Evolutionary conservation across 2,888 invertebrate genomes (phyloP), one percentile per base, ranked within the genome.

Genomic region (Scelioninae gen. 1): DNA sequence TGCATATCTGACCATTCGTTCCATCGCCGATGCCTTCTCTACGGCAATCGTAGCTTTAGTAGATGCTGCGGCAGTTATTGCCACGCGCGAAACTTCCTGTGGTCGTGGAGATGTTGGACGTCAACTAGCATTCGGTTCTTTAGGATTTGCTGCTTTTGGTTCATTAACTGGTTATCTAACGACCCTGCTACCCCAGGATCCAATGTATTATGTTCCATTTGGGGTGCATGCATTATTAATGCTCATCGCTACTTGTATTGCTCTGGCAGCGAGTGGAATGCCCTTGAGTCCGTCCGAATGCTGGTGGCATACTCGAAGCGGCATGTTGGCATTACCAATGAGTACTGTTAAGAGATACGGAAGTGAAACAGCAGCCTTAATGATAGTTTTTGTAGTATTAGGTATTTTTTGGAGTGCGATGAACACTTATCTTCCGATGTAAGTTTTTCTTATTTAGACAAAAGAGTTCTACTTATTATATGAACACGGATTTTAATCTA

Each of bases 301-400:
- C 96, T 96, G 96, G 96, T 96, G 96, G 96, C 96, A 96, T 89
- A 96, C 96, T 1, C 94, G 95, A 87, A 95, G 95, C 9, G 96
- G 96, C 45, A 94, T 95, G 92, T 89, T 96, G 74, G 95, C 96
- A 9, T 93, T 96, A 89, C 96, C 96, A n/a, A 95, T 96, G 96
- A 96, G 95, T 84, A 94, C 95, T 6, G 95, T 96, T 60, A 94
- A 96, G 40, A 95, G 95, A 63, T 96, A 96, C 90, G 95, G 95
- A 40, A 94, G 95, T 5, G 96, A 97, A 92, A 96, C 95, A 8
- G 94, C 94, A 0, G 95, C 95, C 0, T 93, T 97, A 0, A 94
- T 95, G 40, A 91, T 96, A 23, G 94, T 97, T 4, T 93, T 96
- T 29, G 93, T 95, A 5, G 89, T 96, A 11, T 94, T 97, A 76